Evolutionary conservation across 2,797 vertebrate species (phyloP).

Genomic region (Liparis tanakae): DNA sequence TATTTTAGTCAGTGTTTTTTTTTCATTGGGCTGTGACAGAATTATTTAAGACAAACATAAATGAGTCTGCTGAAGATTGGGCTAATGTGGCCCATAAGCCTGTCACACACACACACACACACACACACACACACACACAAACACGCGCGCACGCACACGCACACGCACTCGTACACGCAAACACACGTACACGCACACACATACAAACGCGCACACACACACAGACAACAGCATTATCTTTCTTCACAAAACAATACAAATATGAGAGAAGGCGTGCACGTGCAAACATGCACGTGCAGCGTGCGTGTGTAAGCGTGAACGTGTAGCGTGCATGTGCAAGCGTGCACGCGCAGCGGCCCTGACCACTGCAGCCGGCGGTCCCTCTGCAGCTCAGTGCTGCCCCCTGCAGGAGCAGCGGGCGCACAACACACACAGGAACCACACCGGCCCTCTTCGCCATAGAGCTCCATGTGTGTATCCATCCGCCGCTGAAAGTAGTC

Average conservation of each 20-base stretch:
- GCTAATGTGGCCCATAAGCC: too few species aligned
- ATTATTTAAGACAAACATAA: too few species aligned
- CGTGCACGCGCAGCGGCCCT: conserved; percentile 5
- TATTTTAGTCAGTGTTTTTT: too few species aligned
- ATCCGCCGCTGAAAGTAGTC: not conserved
- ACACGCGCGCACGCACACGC: not conserved
- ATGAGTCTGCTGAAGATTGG: too few species aligned
- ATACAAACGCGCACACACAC: conserved; percentile 2
- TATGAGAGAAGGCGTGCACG: not conserved
- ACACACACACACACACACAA: not conserved
- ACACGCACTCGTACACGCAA: not conserved
- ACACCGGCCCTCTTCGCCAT: too few species aligned
- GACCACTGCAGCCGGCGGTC: conserved; percentile 18
- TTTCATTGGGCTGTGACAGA: too few species aligned
- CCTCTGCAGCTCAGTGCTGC: conserved; percentile 60
- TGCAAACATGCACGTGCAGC: conserved; percentile 5
- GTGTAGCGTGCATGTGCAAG: not conserved
- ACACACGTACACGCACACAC: not conserved
- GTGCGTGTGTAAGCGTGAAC: too few species aligned
- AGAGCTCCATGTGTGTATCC: too few species aligned
- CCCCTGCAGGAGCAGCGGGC: conserved; percentile 52
- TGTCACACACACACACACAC: not conserved
- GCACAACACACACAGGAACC: conserved; percentile 4
- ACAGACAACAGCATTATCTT: too few species aligned
- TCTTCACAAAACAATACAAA: too few species aligned